phyloP scores from a whole-genome alignment of 2,797 vertebrate species.

The Silurus lanzhouensis region DNA sequence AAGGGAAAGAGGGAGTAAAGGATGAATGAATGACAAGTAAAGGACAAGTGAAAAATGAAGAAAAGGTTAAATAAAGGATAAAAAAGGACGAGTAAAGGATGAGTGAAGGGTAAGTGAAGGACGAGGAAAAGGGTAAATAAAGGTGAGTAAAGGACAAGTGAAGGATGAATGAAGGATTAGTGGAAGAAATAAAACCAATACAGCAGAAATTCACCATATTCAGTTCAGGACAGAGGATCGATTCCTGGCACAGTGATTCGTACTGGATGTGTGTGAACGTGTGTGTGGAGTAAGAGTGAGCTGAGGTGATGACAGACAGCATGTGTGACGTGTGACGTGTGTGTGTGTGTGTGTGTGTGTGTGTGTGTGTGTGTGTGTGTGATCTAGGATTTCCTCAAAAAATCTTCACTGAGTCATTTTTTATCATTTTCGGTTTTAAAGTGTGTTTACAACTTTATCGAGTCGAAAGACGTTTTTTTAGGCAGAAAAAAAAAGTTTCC shows the following conservation, averaged over 20 bases:
- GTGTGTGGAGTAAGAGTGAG: neutral
- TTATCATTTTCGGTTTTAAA: constrained; percentile 18
- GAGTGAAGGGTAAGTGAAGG: no score
- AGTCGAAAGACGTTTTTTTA: neutral
- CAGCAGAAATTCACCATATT: neutral
- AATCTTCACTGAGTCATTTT: constrained; percentile 14
- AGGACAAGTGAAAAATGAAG: no score
- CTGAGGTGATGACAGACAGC: neutral
- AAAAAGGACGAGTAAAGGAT: no score
- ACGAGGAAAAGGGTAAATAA: no score
- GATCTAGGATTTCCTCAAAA: constrained; percentile 4
- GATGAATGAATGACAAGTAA: no score
- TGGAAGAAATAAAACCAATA: neutral
- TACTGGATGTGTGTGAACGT: neutral
- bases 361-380: neutral
- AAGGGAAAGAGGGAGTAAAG: no score
- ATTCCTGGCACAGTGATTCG: neutral
- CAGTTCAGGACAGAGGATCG: neutral
- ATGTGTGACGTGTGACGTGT: neutral
- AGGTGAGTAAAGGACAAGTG: no score
- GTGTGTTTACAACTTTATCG: neutral
- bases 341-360: neutral
- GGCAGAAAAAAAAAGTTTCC: neutral
- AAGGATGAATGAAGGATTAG: neutral
- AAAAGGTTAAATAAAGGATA: no score